Evolutionary conservation across 1,140 invertebrate species (phyloP).

Genomic region (Plodia interpunctella): DNA sequence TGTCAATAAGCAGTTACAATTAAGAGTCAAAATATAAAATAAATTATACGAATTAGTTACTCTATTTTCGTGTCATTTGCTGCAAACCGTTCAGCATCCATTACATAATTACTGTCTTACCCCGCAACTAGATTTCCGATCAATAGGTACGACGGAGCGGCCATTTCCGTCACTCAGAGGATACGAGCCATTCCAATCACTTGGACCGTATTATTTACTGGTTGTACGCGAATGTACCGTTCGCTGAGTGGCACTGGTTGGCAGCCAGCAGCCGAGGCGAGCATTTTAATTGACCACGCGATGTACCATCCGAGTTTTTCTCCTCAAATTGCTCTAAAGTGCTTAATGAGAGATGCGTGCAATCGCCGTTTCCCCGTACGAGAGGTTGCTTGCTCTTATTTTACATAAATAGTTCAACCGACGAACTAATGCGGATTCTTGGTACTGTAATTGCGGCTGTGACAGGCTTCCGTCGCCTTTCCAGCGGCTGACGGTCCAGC

Average conservation of each 20-base stretch:
- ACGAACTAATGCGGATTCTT: slow-evolving; percentile 74
- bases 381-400: slow-evolving; percentile 69
- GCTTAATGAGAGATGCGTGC: slow-evolving; percentile 76
- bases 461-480: slow-evolving; percentile 73
- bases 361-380: slow-evolving; percentile 72
- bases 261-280: slow-evolving; percentile 38
- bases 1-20: no score
- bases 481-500: slow-evolving; percentile 50
- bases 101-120: neutral
- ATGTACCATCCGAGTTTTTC: slow-evolving; percentile 69
- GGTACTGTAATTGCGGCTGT: slow-evolving; percentile 73
- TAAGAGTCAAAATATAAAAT: no score
- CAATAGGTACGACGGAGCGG: neutral
- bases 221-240: slow-evolving; percentile 55
- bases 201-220: slow-evolving; percentile 41
- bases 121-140: slow-evolving; percentile 3
- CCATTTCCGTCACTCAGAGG: slow-evolving; percentile 28
- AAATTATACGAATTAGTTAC: neutral
- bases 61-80: neutral
- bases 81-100: neutral
- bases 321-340: slow-evolving; percentile 75
- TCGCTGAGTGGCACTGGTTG: slow-evolving; percentile 30
- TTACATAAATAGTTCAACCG: slow-evolving; percentile 74
- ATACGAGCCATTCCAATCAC: slow-evolving; percentile 57
- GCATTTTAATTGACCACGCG: slow-evolving; percentile 76